phyloP scores from a whole-genome alignment of 1,140 invertebrate genomes.

The Phymastichus coffea region DNA sequence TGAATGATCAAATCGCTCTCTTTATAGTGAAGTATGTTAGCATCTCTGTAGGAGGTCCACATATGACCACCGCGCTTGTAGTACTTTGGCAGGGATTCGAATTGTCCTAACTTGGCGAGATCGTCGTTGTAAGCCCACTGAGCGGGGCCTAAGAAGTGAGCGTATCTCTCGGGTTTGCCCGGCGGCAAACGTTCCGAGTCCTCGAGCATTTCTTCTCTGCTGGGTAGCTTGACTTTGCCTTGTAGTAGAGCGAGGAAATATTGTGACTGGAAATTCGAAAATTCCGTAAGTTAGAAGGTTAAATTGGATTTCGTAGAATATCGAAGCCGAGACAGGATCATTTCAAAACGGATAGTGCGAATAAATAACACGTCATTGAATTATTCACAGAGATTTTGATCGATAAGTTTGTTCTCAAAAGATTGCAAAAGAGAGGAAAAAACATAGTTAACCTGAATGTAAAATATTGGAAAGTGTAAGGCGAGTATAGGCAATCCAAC shows the following conservation, averaged over 20 bases:
- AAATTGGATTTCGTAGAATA: too few species aligned
- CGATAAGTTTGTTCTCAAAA: too few species aligned
- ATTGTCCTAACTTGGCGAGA: slow-evolving; percentile 38
- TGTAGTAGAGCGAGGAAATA: slow-evolving; percentile 61
- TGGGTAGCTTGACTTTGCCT: slow-evolving; percentile 56
- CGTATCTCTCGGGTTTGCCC: slow-evolving; percentile 33
- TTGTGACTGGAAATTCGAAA: slow-evolving; percentile 53
- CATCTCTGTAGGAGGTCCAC: slow-evolving; percentile 25
- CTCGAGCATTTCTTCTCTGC: slow-evolving; percentile 16
- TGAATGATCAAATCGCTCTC: background rate
- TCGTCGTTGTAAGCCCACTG: slow-evolving; percentile 47
- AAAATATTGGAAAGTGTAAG: slow-evolving; percentile 69
- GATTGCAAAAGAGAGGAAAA: background rate
- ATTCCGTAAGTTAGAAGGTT: background rate
- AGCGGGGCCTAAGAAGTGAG: slow-evolving; percentile 34
- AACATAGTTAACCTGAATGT: slow-evolving; percentile 61
- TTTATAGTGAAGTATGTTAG: background rate
- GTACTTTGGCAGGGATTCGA: slow-evolving; percentile 37
- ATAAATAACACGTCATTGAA: background rate
- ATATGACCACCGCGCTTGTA: slow-evolving; percentile 38
- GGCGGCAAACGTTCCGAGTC: background rate
- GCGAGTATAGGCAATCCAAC: slow-evolving; percentile 63
- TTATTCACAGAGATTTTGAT: background rate
- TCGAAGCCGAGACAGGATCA: too few species aligned
- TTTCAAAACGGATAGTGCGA: too few species aligned